Percentiles rank a stretch among this genome's conserved stretches.
Conservation (phyloP, 2,113 vertebrate species). For the Mystacornis crossleyi region DNA sequence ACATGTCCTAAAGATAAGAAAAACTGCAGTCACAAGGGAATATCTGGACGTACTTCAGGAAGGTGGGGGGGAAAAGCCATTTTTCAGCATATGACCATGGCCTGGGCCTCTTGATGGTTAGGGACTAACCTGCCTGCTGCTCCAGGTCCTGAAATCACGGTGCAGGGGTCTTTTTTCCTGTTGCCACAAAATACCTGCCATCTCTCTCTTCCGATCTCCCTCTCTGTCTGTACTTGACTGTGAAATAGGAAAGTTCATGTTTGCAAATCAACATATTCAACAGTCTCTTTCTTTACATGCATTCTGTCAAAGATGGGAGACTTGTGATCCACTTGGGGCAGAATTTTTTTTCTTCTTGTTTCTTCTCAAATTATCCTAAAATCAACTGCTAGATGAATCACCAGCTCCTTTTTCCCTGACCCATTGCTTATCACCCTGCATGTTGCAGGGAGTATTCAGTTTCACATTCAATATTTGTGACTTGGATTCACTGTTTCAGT, state of each 20-base stretch:
- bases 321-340: background rate
- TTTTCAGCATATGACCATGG: background rate
- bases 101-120: background rate
- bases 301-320: background rate
- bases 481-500: background rate
- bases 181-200: background rate
- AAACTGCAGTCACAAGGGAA: background rate
- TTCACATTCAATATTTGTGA: background rate
- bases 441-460: background rate
- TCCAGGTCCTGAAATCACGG: background rate
- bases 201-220: background rate
- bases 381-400: background rate
- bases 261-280: background rate
- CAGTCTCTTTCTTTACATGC: background rate
- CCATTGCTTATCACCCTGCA: background rate
- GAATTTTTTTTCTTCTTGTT: background rate
- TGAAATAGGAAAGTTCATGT: background rate
- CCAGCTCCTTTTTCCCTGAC: background rate
- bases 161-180: background rate
- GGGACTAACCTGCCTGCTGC: background rate
- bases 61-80: fast-evolving
- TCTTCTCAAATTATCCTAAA: background rate
- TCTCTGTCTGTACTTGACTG: background rate
- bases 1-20: background rate
- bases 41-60: background rate